Base-by-base conservation (phyloP, 2,113 vertebrate genomes). In the Heterotis niloticus region DNA sequence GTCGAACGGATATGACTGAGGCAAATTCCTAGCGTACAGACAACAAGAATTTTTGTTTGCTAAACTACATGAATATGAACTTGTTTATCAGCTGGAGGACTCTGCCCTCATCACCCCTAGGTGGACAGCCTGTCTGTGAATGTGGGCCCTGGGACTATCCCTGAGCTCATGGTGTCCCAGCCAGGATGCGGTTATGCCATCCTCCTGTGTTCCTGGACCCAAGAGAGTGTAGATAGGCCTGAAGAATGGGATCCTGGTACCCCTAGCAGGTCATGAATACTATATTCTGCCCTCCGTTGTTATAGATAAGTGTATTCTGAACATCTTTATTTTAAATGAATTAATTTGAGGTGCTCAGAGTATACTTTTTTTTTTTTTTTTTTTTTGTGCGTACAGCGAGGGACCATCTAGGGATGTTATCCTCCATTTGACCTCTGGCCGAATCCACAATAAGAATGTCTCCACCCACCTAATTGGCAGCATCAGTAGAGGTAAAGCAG, bases 401-500 rank as follows among this genome's bases (percentile, higher is more conserved):
- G 86, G 85, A 1, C 84, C 95, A 0, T 76, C 93, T 57, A 90
- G 94, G 82, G 97, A 98, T 1, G 90, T 99, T 0, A 84, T 95
- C 84, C 92, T 96, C 13, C 96, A 96, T 82, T 93, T 98, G 71
- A 99, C 97, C 0, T 96, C 94, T 0, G 96, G 96, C 75, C 93
- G 98, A 75, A 99, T 98, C 84, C 98, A 99, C 90, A 99, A 99
- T 89, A 98, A 99, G 87, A 99, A 99, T 0, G 96, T 99, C 71
- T 99, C 98, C 77, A 99, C 98, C 73, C 98, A 98, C 78, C 92
- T 99, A 0, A 95, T 98, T 26, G 98, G 96, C 74, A 98, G 93
- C 91, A 98, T 99, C 81, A 91, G 88, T 71, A 92, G 92, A 92
- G 93, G 92, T 94, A 83, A 67, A 7, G 17, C 13, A 68, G 51